Percentiles rank a stretch among this genome's conserved stretches.
Evolutionary conservation across 2,888 invertebrate genomes (phyloP).

Genomic region (Sturmia bella): DNA sequence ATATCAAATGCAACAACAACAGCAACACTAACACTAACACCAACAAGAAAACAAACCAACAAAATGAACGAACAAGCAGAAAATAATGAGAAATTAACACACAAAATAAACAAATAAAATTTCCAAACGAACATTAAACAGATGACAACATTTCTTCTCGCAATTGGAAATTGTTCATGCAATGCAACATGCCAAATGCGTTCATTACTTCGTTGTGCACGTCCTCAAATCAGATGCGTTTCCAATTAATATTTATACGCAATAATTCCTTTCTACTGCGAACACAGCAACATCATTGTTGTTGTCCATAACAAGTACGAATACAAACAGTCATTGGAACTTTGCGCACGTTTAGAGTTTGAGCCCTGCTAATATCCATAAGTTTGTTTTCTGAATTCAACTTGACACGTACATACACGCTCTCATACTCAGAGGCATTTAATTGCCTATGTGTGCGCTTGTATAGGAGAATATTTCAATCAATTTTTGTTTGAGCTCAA

Average conservation of each 20-base stretch:
- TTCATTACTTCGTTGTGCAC: background rate
- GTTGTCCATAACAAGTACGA: too few relatives aligned
- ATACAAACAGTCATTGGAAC: too few relatives aligned
- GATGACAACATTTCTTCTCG: conserved; percentile 61
- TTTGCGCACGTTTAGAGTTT: too few relatives aligned
- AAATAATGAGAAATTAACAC: conserved; percentile 42
- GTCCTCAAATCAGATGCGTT: background rate
- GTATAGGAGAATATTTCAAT: conserved; percentile 25
- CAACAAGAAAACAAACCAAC: conserved; percentile 26
- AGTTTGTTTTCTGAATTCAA: conserved; percentile 7
- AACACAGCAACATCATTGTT: too few relatives aligned
- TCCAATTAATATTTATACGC: background rate
- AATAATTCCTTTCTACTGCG: too few relatives aligned
- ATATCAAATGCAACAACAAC: conserved; percentile 38
- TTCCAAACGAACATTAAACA: conserved; percentile 47
- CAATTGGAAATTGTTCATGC: conserved; percentile 18
- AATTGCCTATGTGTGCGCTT: background rate
- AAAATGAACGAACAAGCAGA: background rate
- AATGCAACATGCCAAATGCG: conserved; percentile 22
- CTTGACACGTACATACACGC: background rate
- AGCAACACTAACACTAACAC: too few relatives aligned
- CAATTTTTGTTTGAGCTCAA: conserved; percentile 59
- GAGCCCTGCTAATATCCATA: background rate
- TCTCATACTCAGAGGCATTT: too few relatives aligned
- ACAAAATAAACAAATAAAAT: conserved; percentile 27